Percentiles rank a stretch among this genome's conserved stretches.
phyloP scores from a whole-genome alignment of 2,888 invertebrate species.

The Acleris holmiana region DNA sequence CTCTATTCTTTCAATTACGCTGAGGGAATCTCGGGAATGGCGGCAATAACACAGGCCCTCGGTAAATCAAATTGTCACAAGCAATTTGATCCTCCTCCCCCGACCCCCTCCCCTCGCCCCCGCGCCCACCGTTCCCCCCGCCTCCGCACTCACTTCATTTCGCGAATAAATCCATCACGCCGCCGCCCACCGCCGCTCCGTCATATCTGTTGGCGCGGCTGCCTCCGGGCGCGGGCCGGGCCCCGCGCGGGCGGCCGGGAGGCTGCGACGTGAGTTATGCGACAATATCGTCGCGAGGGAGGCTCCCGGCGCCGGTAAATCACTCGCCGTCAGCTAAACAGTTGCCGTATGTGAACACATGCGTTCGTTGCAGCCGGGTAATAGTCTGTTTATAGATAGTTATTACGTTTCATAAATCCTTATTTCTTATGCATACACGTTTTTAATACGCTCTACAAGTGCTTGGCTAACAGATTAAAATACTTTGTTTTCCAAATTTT shows the following conservation, averaged over 20 bases:
- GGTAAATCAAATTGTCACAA: slow-evolving; percentile 48
- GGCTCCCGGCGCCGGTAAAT: not conserved
- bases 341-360: not conserved
- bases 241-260: slow-evolving; percentile 4
- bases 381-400: too few species aligned
- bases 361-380: too few species aligned
- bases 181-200: slow-evolving; percentile 22
- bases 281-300: slow-evolving; percentile 3
- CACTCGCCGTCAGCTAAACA: not conserved
- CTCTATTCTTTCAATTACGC: slow-evolving; percentile 36
- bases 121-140: slow-evolving; percentile 2
- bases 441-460: too few species aligned
- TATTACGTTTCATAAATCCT: too few species aligned
- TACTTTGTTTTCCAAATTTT: too few species aligned
- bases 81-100: slow-evolving; percentile 46
- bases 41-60: slow-evolving; percentile 29
- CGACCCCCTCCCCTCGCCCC: not conserved
- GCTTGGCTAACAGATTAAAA: too few species aligned
- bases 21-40: slow-evolving; percentile 34
- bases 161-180: slow-evolving; percentile 66
- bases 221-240: not conserved
- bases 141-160: slow-evolving; percentile 58
- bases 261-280: slow-evolving; percentile 7
- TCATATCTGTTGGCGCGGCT: not conserved
- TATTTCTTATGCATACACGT: too few species aligned